Evolutionary conservation across 2,797 vertebrate genomes (phyloP), one percentile per base, ranked within the genome.

Genomic region (Threskiornis aethiopicus): DNA sequence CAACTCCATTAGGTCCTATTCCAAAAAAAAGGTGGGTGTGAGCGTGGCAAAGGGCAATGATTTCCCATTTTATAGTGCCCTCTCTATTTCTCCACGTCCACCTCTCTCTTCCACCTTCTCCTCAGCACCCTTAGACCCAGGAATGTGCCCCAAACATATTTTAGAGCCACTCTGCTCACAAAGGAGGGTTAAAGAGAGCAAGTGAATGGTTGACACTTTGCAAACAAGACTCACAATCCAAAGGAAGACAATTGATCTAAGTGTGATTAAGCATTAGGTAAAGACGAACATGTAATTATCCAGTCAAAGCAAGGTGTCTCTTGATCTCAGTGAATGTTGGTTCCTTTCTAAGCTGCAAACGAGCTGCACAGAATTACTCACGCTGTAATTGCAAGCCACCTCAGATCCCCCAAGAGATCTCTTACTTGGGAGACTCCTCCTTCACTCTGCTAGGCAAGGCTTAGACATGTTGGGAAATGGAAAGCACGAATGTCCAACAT

Each of bases 281-380:
- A 89, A 95, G 94, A 87, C 0, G 41, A 96, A 91, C 89, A 26
- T 39, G 16, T 42, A 96, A 96, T 94, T 96, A 95, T 28, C 51
- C 89, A 91, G 83, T 93, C 96, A 95, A 96, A 96, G 93, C 93
- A 91, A 92, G 70, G 87, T 87, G 87, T 91, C 95, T 94, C 79
- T 70, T 58, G 62, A 91, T 84, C 77, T 49, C 1, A 0, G 28
- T 7, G 54, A 84, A n/a, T 13, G 3, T 0, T 95, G 93, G 89
- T 87, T 90, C 20, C 46, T 33, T 66, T 91, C 92, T 95, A 93
- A 89, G 54, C 66, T 73, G 71, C 82, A 88, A 90, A 94, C 0
- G 41, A 85, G 79, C 86, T 81, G 66, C 61, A 64, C n/a, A 4
- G 90, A 84, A 67, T 54, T 86, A 49, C 51, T 91, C 54, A 35